Percentiles rank a stretch among this genome's conserved stretches.
Conservation (phyloP, 2,888 invertebrate genomes). For the Sinodicranocentrus sp. region DNA sequence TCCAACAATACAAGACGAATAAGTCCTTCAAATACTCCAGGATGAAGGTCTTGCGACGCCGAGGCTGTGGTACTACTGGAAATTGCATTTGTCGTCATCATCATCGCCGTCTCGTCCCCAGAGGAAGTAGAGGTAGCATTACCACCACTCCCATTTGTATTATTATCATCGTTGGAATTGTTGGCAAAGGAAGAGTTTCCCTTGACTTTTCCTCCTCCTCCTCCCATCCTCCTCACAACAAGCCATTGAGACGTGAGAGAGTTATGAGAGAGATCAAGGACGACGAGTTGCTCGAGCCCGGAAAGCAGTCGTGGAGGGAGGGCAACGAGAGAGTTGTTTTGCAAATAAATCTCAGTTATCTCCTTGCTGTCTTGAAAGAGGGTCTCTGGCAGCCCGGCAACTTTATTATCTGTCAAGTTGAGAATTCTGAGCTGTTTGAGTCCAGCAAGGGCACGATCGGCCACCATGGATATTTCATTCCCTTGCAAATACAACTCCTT, state of each 20-base stretch:
- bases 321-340: slow-evolving; percentile 93
- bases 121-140: neutral
- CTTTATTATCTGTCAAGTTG: slow-evolving; percentile 93
- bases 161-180: neutral
- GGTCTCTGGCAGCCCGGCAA: slow-evolving; percentile 91
- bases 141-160: slow-evolving; percentile 5
- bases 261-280: slow-evolving; percentile 91
- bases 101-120: neutral
- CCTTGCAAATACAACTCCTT: slow-evolving; percentile 90
- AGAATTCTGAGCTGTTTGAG: slow-evolving; percentile 90
- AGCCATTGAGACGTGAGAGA: slow-evolving; percentile 92
- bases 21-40: slow-evolving; percentile 88
- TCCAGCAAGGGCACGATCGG: slow-evolving; percentile 89
- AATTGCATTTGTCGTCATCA: slow-evolving; percentile 7
- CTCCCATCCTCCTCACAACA: slow-evolving; percentile 77
- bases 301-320: slow-evolving; percentile 91
- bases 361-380: slow-evolving; percentile 89
- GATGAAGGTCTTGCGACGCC: neutral
- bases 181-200: neutral
- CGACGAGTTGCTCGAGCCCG: slow-evolving; percentile 89
- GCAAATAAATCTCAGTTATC: slow-evolving; percentile 92
- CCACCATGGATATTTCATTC: slow-evolving; percentile 93
- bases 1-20: slow-evolving; percentile 95
- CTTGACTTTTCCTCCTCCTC: neutral
- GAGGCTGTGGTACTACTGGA: slow-evolving; percentile 21